Percentiles rank a stretch among this genome's conserved stretches.
Evolutionary conservation across 1,140 invertebrate species (phyloP).

Genomic region (Ooceraea biroi): DNA sequence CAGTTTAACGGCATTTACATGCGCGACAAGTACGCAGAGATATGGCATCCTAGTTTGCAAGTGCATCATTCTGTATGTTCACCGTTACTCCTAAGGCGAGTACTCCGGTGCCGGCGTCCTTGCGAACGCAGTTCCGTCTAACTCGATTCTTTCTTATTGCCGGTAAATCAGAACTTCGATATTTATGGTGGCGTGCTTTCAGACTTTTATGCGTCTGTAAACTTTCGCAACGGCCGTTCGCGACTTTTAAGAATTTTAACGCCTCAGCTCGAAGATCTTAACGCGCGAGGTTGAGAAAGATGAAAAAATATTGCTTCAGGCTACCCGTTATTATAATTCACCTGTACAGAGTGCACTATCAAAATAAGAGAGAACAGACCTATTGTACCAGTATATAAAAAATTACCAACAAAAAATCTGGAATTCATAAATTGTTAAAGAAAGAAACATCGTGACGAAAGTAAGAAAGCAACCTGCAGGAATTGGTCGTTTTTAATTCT

Average conservation of each 20-base stretch:
- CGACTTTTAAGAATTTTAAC: constrained; percentile 17
- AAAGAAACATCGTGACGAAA: too few relatives aligned
- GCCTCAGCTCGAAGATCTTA: constrained; percentile 10
- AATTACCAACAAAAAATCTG: too few relatives aligned
- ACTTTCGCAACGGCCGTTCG: constrained; percentile 36
- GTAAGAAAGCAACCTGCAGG: too few relatives aligned
- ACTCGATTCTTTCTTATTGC: neutral
- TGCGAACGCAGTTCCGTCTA: neutral
- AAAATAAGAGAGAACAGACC: neutral
- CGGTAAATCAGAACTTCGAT: constrained; percentile 27
- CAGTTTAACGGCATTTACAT: constrained; percentile 47
- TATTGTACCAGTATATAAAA: neutral
- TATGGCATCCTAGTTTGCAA: constrained; percentile 30
- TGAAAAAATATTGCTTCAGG: neutral
- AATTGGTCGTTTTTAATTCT: too few relatives aligned
- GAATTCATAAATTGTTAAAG: too few relatives aligned
- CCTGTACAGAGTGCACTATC: neutral
- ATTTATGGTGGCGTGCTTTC: constrained; percentile 32
- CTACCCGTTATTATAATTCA: neutral
- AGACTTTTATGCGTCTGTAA: constrained; percentile 32
- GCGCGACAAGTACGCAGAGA: constrained; percentile 27
- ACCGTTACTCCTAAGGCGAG: constrained; percentile 46
- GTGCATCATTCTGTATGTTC: constrained; percentile 44
- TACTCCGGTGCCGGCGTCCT: neutral
- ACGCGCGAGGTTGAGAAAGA: constrained; percentile 5